phyloP scores from a whole-genome alignment of 2,888 invertebrate genomes.

The Philaethria dido region DNA sequence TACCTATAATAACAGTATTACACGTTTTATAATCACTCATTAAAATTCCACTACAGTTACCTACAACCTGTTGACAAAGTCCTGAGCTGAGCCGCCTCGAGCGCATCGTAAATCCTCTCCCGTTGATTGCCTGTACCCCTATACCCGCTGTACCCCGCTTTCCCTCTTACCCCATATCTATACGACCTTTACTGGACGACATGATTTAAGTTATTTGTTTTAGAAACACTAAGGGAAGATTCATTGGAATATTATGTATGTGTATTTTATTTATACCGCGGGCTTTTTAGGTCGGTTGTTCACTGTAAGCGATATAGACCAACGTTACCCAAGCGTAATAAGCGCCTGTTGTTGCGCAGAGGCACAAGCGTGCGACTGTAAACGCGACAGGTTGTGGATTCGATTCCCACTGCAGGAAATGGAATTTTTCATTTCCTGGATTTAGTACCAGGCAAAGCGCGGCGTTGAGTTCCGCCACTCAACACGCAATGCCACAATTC shows the following conservation, averaged over 20 bases:
- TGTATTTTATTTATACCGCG: conserved; percentile 58
- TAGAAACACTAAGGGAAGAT: conserved; percentile 59
- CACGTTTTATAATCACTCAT: conserved; percentile 27
- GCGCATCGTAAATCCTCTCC: conserved; percentile 64
- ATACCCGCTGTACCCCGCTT: conserved; percentile 37
- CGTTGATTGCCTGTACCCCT: conserved; percentile 71
- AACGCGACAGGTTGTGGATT: too few species aligned
- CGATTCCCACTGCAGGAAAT: too few species aligned
- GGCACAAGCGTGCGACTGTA: too few species aligned
- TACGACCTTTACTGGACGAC: conserved; percentile 56
- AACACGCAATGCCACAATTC: too few species aligned
- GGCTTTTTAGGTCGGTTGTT: conserved; percentile 43
- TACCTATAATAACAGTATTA: conserved; percentile 13
- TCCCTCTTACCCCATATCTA: conserved; percentile 38
- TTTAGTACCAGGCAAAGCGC: too few species aligned
- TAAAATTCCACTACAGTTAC: conserved; percentile 31
- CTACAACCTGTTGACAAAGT: conserved; percentile 35
- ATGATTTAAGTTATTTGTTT: conserved; percentile 62
- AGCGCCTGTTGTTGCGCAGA: too few species aligned
- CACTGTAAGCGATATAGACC: neutral
- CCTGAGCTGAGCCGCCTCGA: conserved; percentile 47
- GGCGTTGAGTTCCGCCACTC: too few species aligned
- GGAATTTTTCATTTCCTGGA: too few species aligned
- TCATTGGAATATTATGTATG: conserved; percentile 67
- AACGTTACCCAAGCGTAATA: neutral